phyloP scores from a whole-genome alignment of 2,888 invertebrate species.

The Keiferia lycopersicella region DNA sequence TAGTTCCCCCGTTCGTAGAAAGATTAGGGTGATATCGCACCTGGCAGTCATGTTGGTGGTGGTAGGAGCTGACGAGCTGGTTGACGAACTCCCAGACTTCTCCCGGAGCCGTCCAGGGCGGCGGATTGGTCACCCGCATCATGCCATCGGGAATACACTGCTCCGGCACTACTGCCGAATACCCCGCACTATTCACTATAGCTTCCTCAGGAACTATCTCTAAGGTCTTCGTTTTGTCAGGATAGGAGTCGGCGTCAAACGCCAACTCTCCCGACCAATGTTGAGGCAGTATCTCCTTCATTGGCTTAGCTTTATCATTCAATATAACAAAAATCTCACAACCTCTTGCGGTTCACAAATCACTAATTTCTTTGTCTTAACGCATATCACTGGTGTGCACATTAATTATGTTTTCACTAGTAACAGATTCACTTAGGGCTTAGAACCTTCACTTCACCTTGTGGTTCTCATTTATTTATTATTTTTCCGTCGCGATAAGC shows the following conservation, averaged over 20 bases:
- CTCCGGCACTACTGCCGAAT: constrained; percentile 33
- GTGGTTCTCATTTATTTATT: constrained; percentile 7
- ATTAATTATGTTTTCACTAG: constrained; percentile 7
- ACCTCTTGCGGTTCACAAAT: constrained; percentile 29
- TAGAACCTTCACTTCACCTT: constrained; percentile 4
- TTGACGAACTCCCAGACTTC: constrained; percentile 86
- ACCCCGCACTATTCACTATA: neutral
- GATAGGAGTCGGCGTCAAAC: constrained; percentile 19
- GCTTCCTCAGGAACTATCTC: constrained; percentile 41
- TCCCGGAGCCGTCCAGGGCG: constrained; percentile 79
- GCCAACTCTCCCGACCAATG: constrained; percentile 22
- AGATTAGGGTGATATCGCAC: constrained; percentile 39
- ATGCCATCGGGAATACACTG: constrained; percentile 65
- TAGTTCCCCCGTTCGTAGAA: neutral
- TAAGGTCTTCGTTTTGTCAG: constrained; percentile 38
- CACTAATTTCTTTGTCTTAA: constrained; percentile 27
- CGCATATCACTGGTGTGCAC: neutral
- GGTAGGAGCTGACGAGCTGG: constrained; percentile 83
- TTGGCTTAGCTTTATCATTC: neutral
- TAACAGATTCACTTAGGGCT: neutral
- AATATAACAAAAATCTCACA: neutral
- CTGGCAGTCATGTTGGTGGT: constrained; percentile 78
- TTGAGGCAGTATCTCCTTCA: constrained; percentile 24
- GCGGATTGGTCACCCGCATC: constrained; percentile 73
- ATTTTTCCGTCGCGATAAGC: constrained; percentile 21